A percentile compares a stretch with the other conserved stretches of the same genome.
These are phyloP conservation scores for Aphelenchoides avenae DNA, from an alignment of 1,140 invertebrate species.

Conservation along the genomic window DNA sequence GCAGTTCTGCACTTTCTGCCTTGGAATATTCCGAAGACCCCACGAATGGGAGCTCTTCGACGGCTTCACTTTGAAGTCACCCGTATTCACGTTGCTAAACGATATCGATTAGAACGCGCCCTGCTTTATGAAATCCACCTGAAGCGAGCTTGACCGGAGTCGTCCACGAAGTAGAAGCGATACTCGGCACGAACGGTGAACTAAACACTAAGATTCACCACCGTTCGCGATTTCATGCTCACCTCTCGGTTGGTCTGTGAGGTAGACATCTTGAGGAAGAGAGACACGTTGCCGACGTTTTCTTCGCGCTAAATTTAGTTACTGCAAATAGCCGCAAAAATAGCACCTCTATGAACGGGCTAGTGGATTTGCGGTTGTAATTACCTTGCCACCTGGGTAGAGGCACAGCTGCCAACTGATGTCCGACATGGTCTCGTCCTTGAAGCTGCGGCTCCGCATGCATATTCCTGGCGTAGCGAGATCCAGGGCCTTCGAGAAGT, in stretches of 20 bases:
- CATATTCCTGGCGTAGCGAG: conserved; percentile 53
- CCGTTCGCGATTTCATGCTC: not conserved
- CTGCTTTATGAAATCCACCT: no score
- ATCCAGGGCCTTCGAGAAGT: conserved; percentile 50
- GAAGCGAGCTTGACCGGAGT: conserved; percentile 37
- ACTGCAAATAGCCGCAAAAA: no score
- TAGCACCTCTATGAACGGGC: no score
- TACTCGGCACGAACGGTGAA: conserved; percentile 57
- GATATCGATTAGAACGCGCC: no score
- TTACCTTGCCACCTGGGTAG: conserved; percentile 58
- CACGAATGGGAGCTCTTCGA: conserved; percentile 58
- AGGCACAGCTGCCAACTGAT: conserved; percentile 58
- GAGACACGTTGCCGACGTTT: conserved; percentile 55
- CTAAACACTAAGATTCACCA: conserved; percentile 14
- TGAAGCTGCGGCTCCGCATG: conserved; percentile 51
- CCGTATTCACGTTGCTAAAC: conserved; percentile 58
- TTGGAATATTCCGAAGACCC: conserved; percentile 57
- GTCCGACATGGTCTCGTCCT: conserved; percentile 47
- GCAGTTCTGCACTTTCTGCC: conserved; percentile 50
- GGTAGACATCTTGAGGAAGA: conserved; percentile 58
- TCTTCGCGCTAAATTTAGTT: no score
- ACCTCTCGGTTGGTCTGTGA: conserved; percentile 48
- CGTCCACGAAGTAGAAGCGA: conserved; percentile 56
- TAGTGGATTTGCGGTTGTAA: no score
- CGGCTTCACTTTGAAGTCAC: conserved; percentile 59